These are phyloP conservation scores for Gonatopus flavifemur DNA, from an alignment of 1,140 invertebrate genomes.

Conservation along the genomic window DNA sequence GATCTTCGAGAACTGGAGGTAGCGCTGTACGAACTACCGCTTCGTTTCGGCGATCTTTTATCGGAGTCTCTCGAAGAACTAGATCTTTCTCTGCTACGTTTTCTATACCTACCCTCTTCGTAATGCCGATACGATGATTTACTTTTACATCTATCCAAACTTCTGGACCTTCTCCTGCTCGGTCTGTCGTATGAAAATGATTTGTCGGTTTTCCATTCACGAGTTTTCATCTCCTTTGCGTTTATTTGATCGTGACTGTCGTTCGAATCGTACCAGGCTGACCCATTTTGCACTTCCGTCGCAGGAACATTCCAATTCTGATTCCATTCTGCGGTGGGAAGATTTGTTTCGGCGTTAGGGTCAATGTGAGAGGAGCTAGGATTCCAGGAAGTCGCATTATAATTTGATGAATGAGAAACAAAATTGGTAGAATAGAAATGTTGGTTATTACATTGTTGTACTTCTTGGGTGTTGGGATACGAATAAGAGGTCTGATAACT, in stretches of 20 bases:
- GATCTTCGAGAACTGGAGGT: conserved; percentile 13
- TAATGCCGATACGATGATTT: conserved; percentile 27
- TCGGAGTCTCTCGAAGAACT: conserved; percentile 21
- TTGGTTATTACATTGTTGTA: conserved; percentile 12
- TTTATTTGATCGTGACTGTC: background rate
- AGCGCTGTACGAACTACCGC: conserved; percentile 5
- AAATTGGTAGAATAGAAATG: conserved; percentile 16
- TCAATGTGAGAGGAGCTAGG: conserved; percentile 14
- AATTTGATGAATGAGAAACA: conserved; percentile 18
- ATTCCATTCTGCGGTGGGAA: conserved; percentile 26
- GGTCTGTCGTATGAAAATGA: conserved; percentile 4
- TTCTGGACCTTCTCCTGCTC: conserved; percentile 27
- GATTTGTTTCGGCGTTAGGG: too few species aligned
- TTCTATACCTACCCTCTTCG: conserved; percentile 19
- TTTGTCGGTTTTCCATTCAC: conserved; percentile 17
- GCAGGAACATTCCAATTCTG: conserved; percentile 10
- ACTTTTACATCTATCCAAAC: conserved; percentile 18
- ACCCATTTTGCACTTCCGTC: conserved; percentile 12
- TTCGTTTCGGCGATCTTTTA: conserved; percentile 20
- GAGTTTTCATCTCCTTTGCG: conserved; percentile 3
- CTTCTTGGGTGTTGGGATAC: conserved; percentile 20
- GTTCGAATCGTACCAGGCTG: conserved; percentile 7
- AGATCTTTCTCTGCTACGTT: conserved; percentile 20
- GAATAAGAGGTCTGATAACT: conserved; percentile 13
- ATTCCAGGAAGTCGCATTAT: conserved; percentile 28